phyloP scores from a whole-genome alignment of 2,797 vertebrate genomes.

The Tamandua tetradactyla region DNA sequence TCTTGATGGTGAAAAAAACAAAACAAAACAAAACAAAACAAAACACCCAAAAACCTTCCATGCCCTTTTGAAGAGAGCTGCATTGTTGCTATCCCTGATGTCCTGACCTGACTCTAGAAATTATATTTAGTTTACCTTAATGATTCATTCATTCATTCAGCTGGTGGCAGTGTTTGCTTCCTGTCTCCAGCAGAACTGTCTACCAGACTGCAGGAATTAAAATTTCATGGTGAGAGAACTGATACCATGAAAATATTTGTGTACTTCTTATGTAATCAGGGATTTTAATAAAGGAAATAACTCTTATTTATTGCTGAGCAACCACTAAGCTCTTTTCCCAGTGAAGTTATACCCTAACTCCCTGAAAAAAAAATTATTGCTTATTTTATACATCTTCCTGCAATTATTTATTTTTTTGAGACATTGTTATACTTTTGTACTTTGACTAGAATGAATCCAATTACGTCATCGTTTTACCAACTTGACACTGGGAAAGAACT shows the following conservation, averaged over 20 bases:
- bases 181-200: conserved; percentile 76
- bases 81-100: conserved; percentile 71
- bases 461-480: conserved; percentile 42
- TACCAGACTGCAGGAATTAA: conserved; percentile 63
- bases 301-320: conserved; percentile 65
- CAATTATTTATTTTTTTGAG: conserved; percentile 38
- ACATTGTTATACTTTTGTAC: conserved; percentile 44
- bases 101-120: conserved; percentile 76
- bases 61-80: conserved; percentile 63
- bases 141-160: conserved; percentile 77
- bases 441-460: conserved; percentile 19
- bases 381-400: conserved; percentile 52
- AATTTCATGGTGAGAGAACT: conserved; percentile 75
- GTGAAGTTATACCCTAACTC: not conserved
- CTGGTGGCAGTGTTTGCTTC: conserved; percentile 73
- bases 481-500: not conserved
- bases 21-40: conserved; percentile 4
- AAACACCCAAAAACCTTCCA: conserved; percentile 40
- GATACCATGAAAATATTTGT: conserved; percentile 77
- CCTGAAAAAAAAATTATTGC: conserved; percentile 41
- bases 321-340: conserved; percentile 37
- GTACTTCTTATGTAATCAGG: conserved; percentile 70
- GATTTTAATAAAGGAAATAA: conserved; percentile 76
- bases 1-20: not conserved
- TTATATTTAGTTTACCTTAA: conserved; percentile 76